Conservation (phyloP, 2,797 vertebrate genomes). For the Graptemys geographica region DNA sequence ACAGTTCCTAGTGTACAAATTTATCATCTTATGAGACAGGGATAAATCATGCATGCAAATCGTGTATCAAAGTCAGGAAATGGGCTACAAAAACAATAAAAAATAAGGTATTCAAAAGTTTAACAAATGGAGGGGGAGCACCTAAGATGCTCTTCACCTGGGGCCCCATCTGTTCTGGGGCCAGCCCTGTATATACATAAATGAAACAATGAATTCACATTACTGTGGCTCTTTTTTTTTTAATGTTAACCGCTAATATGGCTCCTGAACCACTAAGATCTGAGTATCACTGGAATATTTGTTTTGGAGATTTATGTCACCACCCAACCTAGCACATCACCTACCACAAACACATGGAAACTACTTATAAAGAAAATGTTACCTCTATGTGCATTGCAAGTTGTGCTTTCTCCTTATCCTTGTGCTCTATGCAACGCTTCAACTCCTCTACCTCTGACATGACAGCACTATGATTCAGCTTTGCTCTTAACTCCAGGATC, state of each 20-base stretch:
- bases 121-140: no score
- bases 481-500: conserved; percentile 85
- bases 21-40: no score
- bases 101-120: no score
- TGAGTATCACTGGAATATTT: not conserved
- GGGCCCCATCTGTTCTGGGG: no score
- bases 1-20: no score
- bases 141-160: no score
- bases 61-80: no score
- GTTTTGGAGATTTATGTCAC: conserved; percentile 25
- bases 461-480: conserved; percentile 82
- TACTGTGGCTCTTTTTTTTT: not conserved
- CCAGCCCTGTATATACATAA: not conserved
- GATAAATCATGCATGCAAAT: no score
- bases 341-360: not conserved
- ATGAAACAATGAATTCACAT: not conserved
- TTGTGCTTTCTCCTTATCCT: conserved; percentile 88
- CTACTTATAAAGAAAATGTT: conserved; percentile 12
- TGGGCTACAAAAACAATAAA: no score
- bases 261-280: not conserved
- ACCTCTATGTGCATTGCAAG: conserved; percentile 89
- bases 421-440: conserved; percentile 85
- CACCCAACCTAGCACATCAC: not conserved
- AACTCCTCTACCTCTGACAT: conserved; percentile 88
- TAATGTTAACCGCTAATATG: not conserved